Base-by-base conservation (phyloP, 2,113 vertebrate genomes). In the Emydura subglobosa region DNA sequence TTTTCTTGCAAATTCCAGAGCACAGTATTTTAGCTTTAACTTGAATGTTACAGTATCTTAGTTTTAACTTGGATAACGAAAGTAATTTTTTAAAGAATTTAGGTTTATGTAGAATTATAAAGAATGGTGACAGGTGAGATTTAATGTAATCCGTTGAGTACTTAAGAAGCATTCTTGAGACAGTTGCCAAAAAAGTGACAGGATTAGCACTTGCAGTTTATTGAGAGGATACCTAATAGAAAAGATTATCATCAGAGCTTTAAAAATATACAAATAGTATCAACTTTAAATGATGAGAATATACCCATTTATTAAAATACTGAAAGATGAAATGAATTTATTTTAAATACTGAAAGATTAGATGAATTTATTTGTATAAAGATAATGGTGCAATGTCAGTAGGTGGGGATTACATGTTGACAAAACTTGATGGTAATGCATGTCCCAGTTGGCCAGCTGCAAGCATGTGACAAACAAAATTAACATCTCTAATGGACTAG, bases 91-190 rank as follows among this genome's bases (percentile, higher is more conserved):
- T 95, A 97, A 94, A 97, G 88, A 96, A 96, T 59, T 92, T 94
- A 49, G 22, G 83, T 97, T 97, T 95, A 44, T 82, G 80, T 82
- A 17, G 88, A 96, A 95, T 97, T 98, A 88, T 90, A 96, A 98
- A 98, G 92, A 94, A 96, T 98, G 96, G 98, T 97, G 97, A 93
- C 4, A 90, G 96, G 94, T 98, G 96, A 98, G 97, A 97, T 98
- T 98, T 98, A 94, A 95, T 98, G 97, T 98, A 98, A 98, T 98
- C 97, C 95, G 95, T 96, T 94, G 96, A 97, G 95, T 96, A 97
- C 96, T 98, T 98, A 97, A 97, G 97, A 98, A 97, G 94, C 97
- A 97, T 98, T 98, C 97, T 96, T 96, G 96, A 98, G 94, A 95
- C 95, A 24, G 47, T 98, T 4, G 9, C 95, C 95, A 97, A 97